A percentile compares a stretch with the other conserved stretches of the same genome.
phyloP scores from a whole-genome alignment of 2,888 invertebrate species.

The Diaprepes abbreviatus region DNA sequence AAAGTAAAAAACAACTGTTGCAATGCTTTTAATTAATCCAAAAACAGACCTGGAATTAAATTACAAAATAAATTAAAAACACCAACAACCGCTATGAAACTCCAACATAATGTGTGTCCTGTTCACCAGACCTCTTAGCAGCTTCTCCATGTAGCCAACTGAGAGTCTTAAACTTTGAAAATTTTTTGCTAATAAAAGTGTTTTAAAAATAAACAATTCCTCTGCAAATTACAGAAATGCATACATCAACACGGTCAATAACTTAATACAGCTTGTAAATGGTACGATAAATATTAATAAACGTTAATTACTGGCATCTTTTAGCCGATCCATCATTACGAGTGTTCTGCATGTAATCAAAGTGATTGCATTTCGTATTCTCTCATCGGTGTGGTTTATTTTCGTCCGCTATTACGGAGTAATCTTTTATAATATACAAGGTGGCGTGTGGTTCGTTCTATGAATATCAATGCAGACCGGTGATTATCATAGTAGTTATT shows the following conservation, averaged over 20 bases:
- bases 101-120: too few relatives aligned
- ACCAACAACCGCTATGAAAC: too few relatives aligned
- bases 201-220: too few relatives aligned
- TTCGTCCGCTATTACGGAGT: not conserved
- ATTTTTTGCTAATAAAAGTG: too few relatives aligned
- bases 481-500: not conserved
- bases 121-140: too few relatives aligned
- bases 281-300: slow-evolving; percentile 25
- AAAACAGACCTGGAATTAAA: too few relatives aligned
- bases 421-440: not conserved
- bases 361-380: not conserved
- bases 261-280: slow-evolving; percentile 23
- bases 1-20: too few relatives aligned
- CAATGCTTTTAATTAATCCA: too few relatives aligned
- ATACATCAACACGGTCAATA: slow-evolving; percentile 13
- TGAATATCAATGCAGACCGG: not conserved
- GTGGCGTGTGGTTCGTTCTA: not conserved
- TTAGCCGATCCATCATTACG: slow-evolving; percentile 25
- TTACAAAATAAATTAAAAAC: too few relatives aligned
- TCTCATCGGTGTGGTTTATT: not conserved
- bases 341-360: slow-evolving; percentile 20
- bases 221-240: too few relatives aligned
- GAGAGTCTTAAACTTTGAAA: too few relatives aligned
- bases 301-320: slow-evolving; percentile 18
- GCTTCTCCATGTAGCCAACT: too few relatives aligned